phyloP scores from a whole-genome alignment of 2,113 vertebrate genomes.

The Hemichromis elongatus region DNA sequence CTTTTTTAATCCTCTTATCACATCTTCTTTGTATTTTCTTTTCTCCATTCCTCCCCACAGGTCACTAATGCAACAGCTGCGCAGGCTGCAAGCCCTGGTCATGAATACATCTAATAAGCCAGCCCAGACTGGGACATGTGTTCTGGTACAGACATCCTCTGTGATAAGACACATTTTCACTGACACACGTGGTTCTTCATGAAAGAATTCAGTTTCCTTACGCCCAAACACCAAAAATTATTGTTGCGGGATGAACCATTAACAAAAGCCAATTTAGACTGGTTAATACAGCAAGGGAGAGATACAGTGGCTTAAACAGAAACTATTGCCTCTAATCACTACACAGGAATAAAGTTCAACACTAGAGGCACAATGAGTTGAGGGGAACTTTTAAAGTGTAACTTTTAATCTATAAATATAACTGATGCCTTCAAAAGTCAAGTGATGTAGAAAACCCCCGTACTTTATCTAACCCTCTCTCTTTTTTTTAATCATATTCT shows the following conservation, averaged over 20 bases:
- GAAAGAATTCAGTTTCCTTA: neutral
- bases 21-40: neutral
- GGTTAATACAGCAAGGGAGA: neutral
- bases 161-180: neutral
- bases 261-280: neutral
- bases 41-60: constrained; percentile 56
- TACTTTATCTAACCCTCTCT: neutral
- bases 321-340: neutral
- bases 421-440: neutral
- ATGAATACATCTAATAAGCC: constrained; percentile 85
- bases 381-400: neutral
- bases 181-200: neutral
- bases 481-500: neutral
- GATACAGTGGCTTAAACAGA: neutral
- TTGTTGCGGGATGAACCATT: neutral
- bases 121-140: constrained; percentile 85
- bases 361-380: neutral
- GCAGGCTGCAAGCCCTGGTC: constrained; percentile 84
- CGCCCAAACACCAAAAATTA: neutral
- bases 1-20: neutral
- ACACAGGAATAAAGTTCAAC: neutral
- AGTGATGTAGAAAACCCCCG: neutral
- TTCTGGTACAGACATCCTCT: constrained; percentile 68
- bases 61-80: constrained; percentile 88
- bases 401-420: neutral